Base-by-base conservation (phyloP, 2,888 invertebrate genomes). In the Conus canariensis region DNA sequence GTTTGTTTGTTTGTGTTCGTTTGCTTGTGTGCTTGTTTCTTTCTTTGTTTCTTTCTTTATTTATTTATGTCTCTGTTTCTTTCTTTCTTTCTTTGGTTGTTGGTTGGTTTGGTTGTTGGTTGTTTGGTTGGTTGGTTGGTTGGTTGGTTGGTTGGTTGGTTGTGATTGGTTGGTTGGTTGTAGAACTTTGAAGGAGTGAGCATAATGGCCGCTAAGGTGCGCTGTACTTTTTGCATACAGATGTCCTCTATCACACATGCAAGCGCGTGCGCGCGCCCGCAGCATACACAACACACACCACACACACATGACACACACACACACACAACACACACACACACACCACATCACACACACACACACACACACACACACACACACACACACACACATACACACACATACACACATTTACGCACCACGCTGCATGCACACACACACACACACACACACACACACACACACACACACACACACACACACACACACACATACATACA, bases 301-400 rank as follows among this genome's bases (percentile, higher is more conserved):
- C 82, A 82, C 25, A 25, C 30, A 30, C 10, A 25, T 30, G 6
- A 58, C 83, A 19, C 83, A 58, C 83, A 19, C 56, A 58, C 83
- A 19, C 83, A 58, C 83, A 8, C 56, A 58, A 19, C 83, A 58
- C 83, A 19, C 83, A 58, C 83, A 19, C 83, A 58, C 83, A 19
- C 83, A 58, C 83, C 0, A 58, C 3, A 58, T 1, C 83, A 58
- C 83, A 19, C 83, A 83, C 56, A 58, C 83, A 83, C 83, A 58
- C 83, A 83, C 83, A 58, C 83, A 83, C 83, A 83, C 83, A 83
- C 83, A 83, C 83, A 83, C 83, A 83, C 83, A 58, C 83, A 83
- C 83, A 58, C 83, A 83, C 83, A 22, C 83, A 83, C 83, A 59
- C 83, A 58, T 4, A 59, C 83, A 83, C 83, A 59, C 58, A 83